These are phyloP conservation scores for Psittacula cyanocephala DNA, from an alignment of 2,113 vertebrate genomes.

Conservation along the genomic window DNA sequence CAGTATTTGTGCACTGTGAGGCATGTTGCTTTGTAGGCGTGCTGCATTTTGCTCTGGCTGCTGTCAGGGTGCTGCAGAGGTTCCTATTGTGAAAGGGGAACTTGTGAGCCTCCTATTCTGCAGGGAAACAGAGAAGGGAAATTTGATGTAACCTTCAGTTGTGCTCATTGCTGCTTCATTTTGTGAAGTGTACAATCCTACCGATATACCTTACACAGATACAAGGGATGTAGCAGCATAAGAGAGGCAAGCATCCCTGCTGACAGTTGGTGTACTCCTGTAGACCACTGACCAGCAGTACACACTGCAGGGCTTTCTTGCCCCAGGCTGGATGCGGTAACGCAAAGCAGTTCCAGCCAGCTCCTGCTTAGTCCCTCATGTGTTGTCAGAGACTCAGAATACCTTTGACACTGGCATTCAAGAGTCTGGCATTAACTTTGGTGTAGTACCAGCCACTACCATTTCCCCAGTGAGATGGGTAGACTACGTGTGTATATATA, in stretches of 20 bases:
- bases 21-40: background rate
- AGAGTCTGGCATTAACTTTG: background rate
- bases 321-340: background rate
- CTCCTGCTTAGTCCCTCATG: background rate
- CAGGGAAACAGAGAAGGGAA: background rate
- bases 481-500: background rate
- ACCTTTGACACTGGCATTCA: background rate
- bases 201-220: rapidly evolving
- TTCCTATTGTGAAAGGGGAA: background rate
- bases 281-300: rapidly evolving
- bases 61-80: background rate
- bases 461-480: background rate
- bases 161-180: background rate
- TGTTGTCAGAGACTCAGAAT: background rate
- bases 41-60: background rate
- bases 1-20: background rate
- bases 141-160: background rate
- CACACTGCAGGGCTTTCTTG: background rate
- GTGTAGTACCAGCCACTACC: background rate
- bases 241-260: background rate
- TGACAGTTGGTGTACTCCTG: rapidly evolving
- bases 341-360: background rate
- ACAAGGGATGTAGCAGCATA: rapidly evolving
- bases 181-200: rapidly evolving
- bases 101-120: background rate